Evolutionary conservation across 2,797 vertebrate species (phyloP), one percentile per base, ranked within the genome.

Genomic region (Dryobates pubescens): DNA sequence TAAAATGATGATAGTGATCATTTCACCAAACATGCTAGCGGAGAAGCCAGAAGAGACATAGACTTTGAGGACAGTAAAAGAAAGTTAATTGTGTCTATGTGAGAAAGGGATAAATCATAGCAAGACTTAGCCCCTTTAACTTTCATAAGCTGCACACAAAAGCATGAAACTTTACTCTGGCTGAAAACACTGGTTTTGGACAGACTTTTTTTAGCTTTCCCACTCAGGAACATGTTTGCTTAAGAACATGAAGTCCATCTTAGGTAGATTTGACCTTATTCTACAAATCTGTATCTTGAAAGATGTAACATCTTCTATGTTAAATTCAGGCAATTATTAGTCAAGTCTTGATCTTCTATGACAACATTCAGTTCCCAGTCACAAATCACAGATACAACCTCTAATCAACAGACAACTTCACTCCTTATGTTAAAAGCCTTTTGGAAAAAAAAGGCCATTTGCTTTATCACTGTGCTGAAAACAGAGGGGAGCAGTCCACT

Each of bases 401-500:
- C 96, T 91, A 90, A 95, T 96, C 87, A 92, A 92, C 79, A 77
- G 23, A 54, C 89, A 95, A 78, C 81, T 96, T 95, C 94, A 94
- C 80, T 94, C 85, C 64, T 95, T 87, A 95, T 38, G 93, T 86
- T 95, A 92, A 92, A 94, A 93, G 89, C 82, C 92, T 95, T 94
- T 93, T 95, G 94, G 96, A 96, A 96, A 94, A 94, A 94, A 94
- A 95, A 93, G 92, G 90, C 92, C 93, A 94, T 96, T 97, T 96
- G 96, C 95, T 97, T 95, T 93, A 93, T 82, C 83, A 89, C 91
- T 96, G 94, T 88, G 95, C 93, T 97, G 90, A 96, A 97, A 97
- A 97, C 96, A 96, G 88, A 94, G 92, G 89, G 87, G 89, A 53
- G 53, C 49, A 89, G 83, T 78, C 61, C 47, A 82, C 93, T 97